Evolutionary conservation across 64 coral and sea anemone species (phyloP), one percentile per base, ranked within the genome.

Genomic region (Stylophora pistillata): DNA sequence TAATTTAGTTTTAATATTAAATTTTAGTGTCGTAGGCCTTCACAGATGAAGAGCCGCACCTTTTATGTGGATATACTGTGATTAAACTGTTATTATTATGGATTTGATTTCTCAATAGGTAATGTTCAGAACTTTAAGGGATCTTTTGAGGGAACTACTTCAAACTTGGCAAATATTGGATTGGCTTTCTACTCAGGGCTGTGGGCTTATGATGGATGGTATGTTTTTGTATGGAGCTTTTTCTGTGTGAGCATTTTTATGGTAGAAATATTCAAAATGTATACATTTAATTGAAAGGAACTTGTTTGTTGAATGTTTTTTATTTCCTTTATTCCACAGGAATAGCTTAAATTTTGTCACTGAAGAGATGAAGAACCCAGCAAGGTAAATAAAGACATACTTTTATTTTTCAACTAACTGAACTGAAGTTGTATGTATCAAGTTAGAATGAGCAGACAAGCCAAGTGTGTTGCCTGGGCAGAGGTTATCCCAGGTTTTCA

Each of bases 161-260:
- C 74, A 47, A 87, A 90, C 55, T 62, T 78, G 56, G 94, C 94
- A 72, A 55, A 82, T 15, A 93, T 96, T 82, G 94, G 94, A 69
- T 27, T 96, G 68, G 94, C 94, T 55, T 93, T 96, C 76, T 96
- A 96, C 33, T 89, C 91, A 74, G 94, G 94, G 18, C 94, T 96
- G 41, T 96, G 94, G 94, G 94, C 94, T 13, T 96, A 96, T 61
- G 94, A 96, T 93, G 94, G 94, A 77, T 96, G 94, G 94, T 96
- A 93, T 73, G 74, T 32, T 6, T 10, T 16, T 15, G 2, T 52
- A 28, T 32, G 13, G 13, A 55, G 11, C 2, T 27, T 73, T 32
- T 14, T 31, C 9, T 73, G 29, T 14, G 26, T 73, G 13, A 73
- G 27, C 28, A 26, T 29, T 32, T 14, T 13, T 70, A 70, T 23